Evolutionary conservation across 2,888 invertebrate genomes (phyloP).

Genomic region (Alloscopus bannaensis): DNA sequence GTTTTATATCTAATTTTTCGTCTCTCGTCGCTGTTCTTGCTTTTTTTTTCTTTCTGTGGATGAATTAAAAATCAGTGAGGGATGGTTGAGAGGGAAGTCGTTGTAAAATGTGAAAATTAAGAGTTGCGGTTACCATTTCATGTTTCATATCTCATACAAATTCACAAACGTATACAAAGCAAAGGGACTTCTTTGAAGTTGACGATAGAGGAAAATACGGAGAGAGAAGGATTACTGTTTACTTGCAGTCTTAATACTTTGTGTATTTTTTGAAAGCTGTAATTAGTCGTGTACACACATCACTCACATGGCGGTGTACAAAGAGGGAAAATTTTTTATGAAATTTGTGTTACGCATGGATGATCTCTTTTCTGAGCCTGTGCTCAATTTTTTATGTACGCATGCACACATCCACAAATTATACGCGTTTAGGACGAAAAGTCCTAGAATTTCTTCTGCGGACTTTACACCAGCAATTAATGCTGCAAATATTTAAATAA

Average conservation of each 20-base stretch:
- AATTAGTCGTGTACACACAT: conserved; percentile 41
- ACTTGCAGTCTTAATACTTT: conserved; percentile 1
- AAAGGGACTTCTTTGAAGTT: not conserved
- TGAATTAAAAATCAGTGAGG: conserved; percentile 12
- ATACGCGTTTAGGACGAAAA: too few relatives aligned
- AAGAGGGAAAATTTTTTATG: conserved; percentile 12
- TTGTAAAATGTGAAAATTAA: conserved; percentile 56
- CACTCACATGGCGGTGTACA: not conserved
- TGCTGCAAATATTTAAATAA: conserved; percentile 6
- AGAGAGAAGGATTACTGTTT: not conserved
- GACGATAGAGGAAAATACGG: conserved; percentile 6
- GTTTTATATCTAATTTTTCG: too few relatives aligned
- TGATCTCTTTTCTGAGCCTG: conserved; percentile 25
- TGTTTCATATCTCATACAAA: conserved; percentile 15
- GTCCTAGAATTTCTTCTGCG: too few relatives aligned
- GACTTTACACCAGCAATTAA: conserved; percentile 48
- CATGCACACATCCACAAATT: too few relatives aligned
- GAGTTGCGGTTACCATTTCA: conserved; percentile 38
- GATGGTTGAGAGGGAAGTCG: conserved; percentile 18
- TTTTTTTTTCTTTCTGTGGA: too few relatives aligned
- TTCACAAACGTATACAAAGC: too few relatives aligned
- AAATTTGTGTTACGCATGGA: conserved; percentile 19
- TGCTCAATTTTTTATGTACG: conserved; percentile 8
- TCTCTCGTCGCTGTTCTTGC: too few relatives aligned
- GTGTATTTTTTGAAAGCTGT: conserved; percentile 52